Conservation (phyloP, 2,888 invertebrate genomes). For the Anagyrus pseudococci region DNA sequence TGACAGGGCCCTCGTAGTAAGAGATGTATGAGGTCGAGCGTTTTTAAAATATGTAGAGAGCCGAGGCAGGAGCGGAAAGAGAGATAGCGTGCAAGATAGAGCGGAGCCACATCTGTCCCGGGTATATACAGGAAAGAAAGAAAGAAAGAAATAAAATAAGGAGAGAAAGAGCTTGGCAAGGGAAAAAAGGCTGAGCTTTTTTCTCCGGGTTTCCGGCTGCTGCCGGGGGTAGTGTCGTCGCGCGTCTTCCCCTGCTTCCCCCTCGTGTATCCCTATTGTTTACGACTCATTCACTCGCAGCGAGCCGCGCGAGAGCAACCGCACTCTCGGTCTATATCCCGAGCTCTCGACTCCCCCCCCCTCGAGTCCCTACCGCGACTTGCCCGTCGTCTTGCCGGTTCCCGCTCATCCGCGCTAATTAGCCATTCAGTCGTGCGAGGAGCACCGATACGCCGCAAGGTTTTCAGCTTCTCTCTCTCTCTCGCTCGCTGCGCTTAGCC, state of each 20-base stretch:
- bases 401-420: slow-evolving; percentile 15
- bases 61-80: too few relatives aligned
- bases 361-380: background rate
- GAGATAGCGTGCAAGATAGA: too few relatives aligned
- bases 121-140: background rate
- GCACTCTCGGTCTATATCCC: background rate
- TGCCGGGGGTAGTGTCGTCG: background rate
- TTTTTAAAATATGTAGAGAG: too few relatives aligned
- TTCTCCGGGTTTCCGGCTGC: background rate
- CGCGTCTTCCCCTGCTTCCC: background rate
- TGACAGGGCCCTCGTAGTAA: background rate
- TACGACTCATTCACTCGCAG: slow-evolving; percentile 25
- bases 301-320: background rate
- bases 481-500: background rate
- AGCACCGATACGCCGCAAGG: background rate
- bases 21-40: background rate
- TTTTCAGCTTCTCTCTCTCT: slow-evolving; percentile 1
- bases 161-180: background rate
- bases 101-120: background rate
- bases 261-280: slow-evolving; percentile 21
- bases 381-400: slow-evolving; percentile 12
- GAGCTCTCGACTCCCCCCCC: background rate
- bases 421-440: slow-evolving; percentile 19
- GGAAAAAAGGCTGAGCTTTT: background rate
- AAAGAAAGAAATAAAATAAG: background rate